Conservation (phyloP, 2,888 invertebrate species). For the Girardia tigrina region DNA sequence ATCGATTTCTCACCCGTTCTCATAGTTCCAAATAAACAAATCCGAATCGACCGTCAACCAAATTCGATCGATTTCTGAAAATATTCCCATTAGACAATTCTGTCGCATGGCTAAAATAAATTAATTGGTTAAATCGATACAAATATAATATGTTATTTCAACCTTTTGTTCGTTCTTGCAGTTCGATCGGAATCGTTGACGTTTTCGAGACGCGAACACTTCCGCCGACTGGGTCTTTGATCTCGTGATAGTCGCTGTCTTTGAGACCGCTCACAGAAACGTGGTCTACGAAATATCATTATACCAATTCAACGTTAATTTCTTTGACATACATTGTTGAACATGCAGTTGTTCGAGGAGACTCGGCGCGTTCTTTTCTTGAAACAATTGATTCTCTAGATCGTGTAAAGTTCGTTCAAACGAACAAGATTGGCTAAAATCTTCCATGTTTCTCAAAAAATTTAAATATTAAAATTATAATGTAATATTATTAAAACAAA, state of each 20-base stretch:
- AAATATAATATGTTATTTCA: neutral
- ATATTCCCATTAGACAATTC: conserved; percentile 88
- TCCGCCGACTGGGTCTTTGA: neutral
- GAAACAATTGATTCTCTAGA: neutral
- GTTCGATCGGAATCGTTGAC: neutral
- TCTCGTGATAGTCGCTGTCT: neutral
- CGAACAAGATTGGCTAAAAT: neutral
- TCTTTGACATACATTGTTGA: neutral
- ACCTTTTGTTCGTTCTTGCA: neutral
- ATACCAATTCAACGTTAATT: neutral
- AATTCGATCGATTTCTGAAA: conserved; percentile 83
- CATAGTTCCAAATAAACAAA: conserved; percentile 93
- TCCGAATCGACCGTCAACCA: conserved; percentile 95
- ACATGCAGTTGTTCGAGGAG: neutral
- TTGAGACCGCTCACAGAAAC: neutral
- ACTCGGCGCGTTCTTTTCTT: neutral
- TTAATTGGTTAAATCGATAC: neutral
- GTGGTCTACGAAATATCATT: neutral
- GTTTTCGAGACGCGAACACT: neutral
- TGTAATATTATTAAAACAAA: conserved; percentile 1
- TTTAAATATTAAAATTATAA: neutral
- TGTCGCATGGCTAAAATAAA: conserved; percentile 68
- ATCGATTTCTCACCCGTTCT: too few species aligned
- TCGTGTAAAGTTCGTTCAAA: neutral
- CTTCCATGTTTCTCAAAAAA: neutral